Evolutionary conservation across 1,140 invertebrate genomes (phyloP).

Genomic region (Drosophila setifemur): DNA sequence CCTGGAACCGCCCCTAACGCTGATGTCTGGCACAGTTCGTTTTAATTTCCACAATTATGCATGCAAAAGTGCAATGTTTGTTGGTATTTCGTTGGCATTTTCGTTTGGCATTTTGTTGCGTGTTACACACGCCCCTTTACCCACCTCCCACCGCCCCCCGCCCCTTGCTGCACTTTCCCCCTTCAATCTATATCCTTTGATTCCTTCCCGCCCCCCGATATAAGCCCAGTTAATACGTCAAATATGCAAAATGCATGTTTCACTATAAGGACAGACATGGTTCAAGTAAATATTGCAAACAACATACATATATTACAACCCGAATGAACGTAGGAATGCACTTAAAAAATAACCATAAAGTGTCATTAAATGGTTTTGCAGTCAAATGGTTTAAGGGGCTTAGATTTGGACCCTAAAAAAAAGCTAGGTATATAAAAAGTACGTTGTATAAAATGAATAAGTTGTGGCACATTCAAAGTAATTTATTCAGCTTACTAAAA

Average conservation of each 20-base stretch:
- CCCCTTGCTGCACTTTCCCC: neutral
- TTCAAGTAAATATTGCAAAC: constrained; percentile 29
- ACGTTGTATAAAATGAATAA: no score
- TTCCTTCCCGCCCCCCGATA: no score
- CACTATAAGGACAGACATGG: constrained; percentile 28
- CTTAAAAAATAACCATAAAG: no score
- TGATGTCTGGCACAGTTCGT: constrained; percentile 58
- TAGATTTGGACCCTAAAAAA: no score
- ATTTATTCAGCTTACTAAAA: no score
- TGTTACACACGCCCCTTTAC: constrained; percentile 42
- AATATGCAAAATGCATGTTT: constrained; percentile 65
- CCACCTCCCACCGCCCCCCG: neutral
- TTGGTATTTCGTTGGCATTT: constrained; percentile 57
- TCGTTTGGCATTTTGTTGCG: constrained; percentile 64
- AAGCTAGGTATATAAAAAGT: neutral
- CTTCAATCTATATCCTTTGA: neutral
- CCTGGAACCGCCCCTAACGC: constrained; percentile 16
- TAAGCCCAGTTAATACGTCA: constrained; percentile 70
- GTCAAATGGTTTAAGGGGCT: no score
- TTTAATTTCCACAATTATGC: constrained; percentile 80
- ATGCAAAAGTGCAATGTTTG: constrained; percentile 78
- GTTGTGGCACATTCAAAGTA: no score
- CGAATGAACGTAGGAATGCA: no score
- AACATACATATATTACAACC: neutral
- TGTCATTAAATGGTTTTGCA: no score